Evolutionary conservation across 2,888 invertebrate genomes (phyloP).

Genomic region (Napeogenes inachia): DNA sequence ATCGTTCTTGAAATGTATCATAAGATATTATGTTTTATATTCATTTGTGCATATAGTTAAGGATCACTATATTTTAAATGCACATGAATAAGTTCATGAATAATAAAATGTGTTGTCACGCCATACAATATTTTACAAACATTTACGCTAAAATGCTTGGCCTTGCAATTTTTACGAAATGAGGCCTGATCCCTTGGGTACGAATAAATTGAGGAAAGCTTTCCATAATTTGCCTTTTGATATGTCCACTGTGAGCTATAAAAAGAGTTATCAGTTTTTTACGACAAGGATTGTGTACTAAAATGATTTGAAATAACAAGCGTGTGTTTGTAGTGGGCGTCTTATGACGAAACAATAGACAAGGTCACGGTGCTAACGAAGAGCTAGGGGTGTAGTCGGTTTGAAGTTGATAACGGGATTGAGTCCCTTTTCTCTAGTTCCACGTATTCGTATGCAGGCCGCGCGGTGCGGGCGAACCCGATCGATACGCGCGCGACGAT

Average conservation of each 20-base stretch:
- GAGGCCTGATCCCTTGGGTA: constrained; percentile 50
- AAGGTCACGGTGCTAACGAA: constrained; percentile 60
- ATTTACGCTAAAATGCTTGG: constrained; percentile 46
- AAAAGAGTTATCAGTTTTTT: constrained; percentile 24
- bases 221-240: constrained; percentile 50
- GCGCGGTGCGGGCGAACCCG: constrained; percentile 55
- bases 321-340: constrained; percentile 22
- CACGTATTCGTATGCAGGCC: constrained; percentile 72
- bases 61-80: no score
- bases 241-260: constrained; percentile 41
- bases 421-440: constrained; percentile 56
- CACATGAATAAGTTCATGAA: no score
- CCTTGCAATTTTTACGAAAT: constrained; percentile 50
- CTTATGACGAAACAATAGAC: constrained; percentile 52
- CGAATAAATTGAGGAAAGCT: constrained; percentile 52
- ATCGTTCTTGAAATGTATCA: no score
- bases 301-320: constrained; percentile 16
- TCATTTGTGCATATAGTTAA: no score
- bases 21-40: no score
- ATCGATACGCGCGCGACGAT: constrained; percentile 74
- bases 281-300: constrained; percentile 18
- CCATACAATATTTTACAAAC: constrained; percentile 35
- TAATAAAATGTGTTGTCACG: not conserved
- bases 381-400: constrained; percentile 56
- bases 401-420: constrained; percentile 66